A percentile compares a stretch with the other conserved stretches of the same genome.
Conservation (phyloP, 2,888 invertebrate species). For the Acanthosepion lycidas region DNA sequence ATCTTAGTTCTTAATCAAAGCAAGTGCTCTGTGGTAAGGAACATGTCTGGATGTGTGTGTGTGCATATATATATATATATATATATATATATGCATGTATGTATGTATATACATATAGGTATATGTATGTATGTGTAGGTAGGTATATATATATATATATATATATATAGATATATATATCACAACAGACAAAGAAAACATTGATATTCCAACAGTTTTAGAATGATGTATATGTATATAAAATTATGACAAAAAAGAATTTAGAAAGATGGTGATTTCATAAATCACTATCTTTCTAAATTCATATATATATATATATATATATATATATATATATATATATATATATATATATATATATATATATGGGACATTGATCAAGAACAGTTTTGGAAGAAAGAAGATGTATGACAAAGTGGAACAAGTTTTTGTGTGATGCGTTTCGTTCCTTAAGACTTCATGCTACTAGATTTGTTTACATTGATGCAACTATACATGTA, state of each 20-base stretch:
- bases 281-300: neutral
- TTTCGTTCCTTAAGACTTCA: too few species aligned
- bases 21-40: neutral
- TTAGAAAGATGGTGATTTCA: neutral
- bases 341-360: too few species aligned
- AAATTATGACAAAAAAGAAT: neutral
- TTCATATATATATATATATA: too few species aligned
- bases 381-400: too few species aligned
- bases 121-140: neutral
- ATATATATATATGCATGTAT: neutral
- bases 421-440: too few species aligned
- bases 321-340: too few species aligned
- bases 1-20: conserved; percentile 6
- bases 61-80: neutral
- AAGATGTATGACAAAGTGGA: too few species aligned
- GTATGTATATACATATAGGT: neutral
- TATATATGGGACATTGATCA: too few species aligned
- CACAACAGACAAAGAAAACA: too few species aligned
- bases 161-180: neutral
- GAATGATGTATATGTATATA: neutral
- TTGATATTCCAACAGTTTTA: neutral
- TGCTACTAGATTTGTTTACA: too few species aligned
- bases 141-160: conserved; percentile 1
- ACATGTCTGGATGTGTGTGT: neutral
- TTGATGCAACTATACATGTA: too few species aligned